phyloP scores from a whole-genome alignment of 1,140 invertebrate species.

The Aphelenchoides besseyi region DNA sequence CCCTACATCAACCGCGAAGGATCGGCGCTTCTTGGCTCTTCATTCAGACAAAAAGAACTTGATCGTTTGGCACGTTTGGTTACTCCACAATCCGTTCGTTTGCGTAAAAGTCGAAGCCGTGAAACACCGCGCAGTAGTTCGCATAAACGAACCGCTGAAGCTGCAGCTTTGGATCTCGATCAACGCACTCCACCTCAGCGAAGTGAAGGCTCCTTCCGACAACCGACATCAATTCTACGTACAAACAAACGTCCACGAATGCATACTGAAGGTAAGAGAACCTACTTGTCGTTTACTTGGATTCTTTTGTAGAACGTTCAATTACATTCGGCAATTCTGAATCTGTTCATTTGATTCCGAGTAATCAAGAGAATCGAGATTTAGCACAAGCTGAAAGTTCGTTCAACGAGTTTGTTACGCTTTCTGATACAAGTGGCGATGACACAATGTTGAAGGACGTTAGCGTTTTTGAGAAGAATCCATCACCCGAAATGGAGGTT shows the following conservation, averaged over 20 bases:
- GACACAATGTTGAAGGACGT: background rate
- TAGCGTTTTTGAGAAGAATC: background rate
- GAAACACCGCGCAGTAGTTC: background rate
- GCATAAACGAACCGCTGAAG: background rate
- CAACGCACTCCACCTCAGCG: background rate
- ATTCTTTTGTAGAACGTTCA: background rate
- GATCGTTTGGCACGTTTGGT: background rate
- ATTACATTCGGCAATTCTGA: background rate
- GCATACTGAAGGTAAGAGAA: background rate
- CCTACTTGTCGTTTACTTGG: background rate
- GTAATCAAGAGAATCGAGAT: conserved; percentile 8
- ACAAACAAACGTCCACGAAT: conserved; percentile 5
- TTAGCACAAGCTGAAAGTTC: background rate
- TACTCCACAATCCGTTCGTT: conserved; percentile 3
- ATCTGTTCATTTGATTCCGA: background rate
- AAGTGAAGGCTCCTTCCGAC: background rate
- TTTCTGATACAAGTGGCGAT: background rate
- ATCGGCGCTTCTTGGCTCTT: background rate
- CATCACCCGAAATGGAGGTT: background rate
- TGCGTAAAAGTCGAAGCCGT: background rate
- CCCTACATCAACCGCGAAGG: conserved; percentile 5
- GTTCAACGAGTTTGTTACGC: background rate
- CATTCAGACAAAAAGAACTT: background rate
- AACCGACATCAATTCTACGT: conserved; percentile 6
- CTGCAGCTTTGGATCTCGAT: background rate